Evolutionary conservation across 2,113 vertebrate genomes (phyloP).

Genomic region (Mesitornis unicolor): DNA sequence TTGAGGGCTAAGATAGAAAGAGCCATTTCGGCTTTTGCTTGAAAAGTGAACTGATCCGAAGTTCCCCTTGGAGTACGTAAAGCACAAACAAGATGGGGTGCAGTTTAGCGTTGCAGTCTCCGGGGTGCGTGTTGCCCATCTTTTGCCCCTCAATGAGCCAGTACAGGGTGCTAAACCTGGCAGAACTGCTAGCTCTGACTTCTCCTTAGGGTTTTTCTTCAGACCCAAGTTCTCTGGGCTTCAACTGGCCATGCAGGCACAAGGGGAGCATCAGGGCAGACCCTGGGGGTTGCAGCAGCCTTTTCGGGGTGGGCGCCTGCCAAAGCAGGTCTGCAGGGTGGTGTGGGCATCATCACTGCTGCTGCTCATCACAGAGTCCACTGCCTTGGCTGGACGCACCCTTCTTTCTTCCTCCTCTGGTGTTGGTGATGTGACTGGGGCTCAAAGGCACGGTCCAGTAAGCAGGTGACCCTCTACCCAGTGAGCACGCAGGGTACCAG

Average conservation of each 20-base stretch:
- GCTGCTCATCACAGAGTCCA: neutral
- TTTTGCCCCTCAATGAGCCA: neutral
- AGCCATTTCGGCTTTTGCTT: neutral
- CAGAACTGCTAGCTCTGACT: neutral
- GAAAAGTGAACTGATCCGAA: neutral
- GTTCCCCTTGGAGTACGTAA: neutral
- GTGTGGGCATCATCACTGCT: neutral
- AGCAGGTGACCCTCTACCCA: neutral
- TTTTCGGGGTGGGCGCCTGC: accelerated
- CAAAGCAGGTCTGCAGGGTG: neutral
- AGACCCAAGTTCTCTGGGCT: neutral
- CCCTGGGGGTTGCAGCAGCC: neutral
- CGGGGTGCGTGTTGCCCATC: accelerated
- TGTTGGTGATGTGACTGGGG: neutral
- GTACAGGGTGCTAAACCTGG: neutral
- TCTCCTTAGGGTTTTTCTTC: neutral
- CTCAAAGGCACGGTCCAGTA: accelerated
- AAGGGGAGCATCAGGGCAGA: neutral
- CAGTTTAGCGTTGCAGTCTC: neutral
- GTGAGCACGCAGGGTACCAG: accelerated
- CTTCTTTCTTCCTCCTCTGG: neutral
- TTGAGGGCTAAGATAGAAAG: neutral
- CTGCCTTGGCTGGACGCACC: neutral
- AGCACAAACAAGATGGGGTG: neutral
- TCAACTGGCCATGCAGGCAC: accelerated